phyloP scores from a whole-genome alignment of 2,797 vertebrate genomes.

The Psittacula echo region DNA sequence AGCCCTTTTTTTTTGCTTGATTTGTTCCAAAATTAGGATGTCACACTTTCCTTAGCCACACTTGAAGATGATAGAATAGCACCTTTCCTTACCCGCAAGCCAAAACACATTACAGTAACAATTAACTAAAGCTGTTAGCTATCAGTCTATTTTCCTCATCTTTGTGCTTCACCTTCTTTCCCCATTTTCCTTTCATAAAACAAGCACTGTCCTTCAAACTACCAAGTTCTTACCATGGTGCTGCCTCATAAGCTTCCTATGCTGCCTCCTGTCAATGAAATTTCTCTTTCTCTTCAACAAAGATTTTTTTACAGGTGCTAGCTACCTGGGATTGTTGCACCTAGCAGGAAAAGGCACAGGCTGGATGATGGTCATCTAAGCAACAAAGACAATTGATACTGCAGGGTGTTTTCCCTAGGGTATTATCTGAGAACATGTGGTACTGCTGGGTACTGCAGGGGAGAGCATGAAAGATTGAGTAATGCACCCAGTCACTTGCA shows the following conservation, averaged over 20 bases:
- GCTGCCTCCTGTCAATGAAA: background rate
- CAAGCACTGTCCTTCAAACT: background rate
- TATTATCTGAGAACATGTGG: background rate
- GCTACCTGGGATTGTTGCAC: background rate
- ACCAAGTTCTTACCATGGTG: background rate
- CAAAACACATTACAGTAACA: background rate
- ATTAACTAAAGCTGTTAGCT: slow-evolving; percentile 29
- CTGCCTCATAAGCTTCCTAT: background rate
- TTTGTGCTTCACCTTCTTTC: background rate
- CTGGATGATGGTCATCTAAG: background rate
- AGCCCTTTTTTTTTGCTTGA: background rate
- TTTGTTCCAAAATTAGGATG: slow-evolving; percentile 15
- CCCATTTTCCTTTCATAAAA: background rate
- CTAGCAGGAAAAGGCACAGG: background rate
- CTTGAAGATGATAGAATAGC: background rate
- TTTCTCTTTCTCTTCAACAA: background rate
- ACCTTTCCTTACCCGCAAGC: background rate
- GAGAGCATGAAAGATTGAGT: background rate
- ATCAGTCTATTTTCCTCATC: background rate
- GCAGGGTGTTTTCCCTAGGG: background rate
- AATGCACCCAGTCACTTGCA: background rate
- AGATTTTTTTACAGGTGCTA: background rate
- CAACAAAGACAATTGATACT: background rate
- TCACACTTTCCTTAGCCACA: background rate
- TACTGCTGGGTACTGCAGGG: background rate